Evolutionary conservation across 2,888 invertebrate genomes (phyloP).

Genomic region (Papilio demoleus): DNA sequence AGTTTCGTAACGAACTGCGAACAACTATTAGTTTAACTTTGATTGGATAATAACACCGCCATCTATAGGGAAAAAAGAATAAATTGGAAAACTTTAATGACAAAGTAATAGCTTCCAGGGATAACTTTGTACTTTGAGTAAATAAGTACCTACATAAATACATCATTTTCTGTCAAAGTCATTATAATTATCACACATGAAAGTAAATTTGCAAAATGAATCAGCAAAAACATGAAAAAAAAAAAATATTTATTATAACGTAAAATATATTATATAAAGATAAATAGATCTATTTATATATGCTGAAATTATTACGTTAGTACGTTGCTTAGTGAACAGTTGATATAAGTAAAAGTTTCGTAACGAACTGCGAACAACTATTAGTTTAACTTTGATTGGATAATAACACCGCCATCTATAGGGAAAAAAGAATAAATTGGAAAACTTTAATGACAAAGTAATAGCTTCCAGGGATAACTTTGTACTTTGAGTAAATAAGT

Average conservation of each 20-base stretch:
- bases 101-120: background rate
- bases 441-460: background rate
- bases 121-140: background rate
- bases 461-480: background rate
- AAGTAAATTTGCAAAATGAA: background rate
- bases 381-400: background rate
- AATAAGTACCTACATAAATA: background rate
- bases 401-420: background rate
- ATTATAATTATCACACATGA: background rate
- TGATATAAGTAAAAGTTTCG: constrained; percentile 1
- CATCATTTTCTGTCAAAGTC: background rate
- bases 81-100: constrained; percentile 3
- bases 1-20: background rate
- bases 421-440: background rate
- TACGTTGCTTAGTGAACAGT: background rate
- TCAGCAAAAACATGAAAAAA: background rate
- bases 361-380: background rate
- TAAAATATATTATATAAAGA: too few relatives aligned
- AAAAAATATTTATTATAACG: too few relatives aligned
- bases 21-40: background rate
- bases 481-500: background rate
- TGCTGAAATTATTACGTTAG: too few relatives aligned
- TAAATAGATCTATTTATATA: too few relatives aligned
- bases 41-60: constrained; percentile 1
- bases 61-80: background rate